These are phyloP conservation scores for Lottia gigantea DNA, from an alignment of 2,888 invertebrate genomes.

Conservation along the genomic window DNA sequence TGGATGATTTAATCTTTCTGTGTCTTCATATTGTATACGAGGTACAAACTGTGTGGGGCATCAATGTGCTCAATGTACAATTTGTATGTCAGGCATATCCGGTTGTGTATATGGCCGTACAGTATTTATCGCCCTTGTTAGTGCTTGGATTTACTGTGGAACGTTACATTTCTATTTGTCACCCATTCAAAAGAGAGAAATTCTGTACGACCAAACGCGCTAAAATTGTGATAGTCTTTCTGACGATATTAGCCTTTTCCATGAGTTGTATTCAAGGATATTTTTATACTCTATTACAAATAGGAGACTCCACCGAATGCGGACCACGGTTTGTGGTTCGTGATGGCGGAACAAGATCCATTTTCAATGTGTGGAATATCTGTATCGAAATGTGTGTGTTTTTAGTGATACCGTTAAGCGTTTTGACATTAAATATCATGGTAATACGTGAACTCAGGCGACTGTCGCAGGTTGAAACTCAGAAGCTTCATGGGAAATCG, in stretches of 20 bases:
- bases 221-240: conserved; percentile 50
- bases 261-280: conserved; percentile 62
- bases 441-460: conserved; percentile 63
- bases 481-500: conserved; percentile 39
- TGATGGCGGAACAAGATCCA: conserved; percentile 42
- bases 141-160: conserved; percentile 67
- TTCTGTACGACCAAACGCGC: conserved; percentile 61
- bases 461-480: conserved; percentile 47
- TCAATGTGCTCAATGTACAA: conserved; percentile 47
- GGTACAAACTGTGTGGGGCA: conserved; percentile 57
- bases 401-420: conserved; percentile 60
- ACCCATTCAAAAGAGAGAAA: conserved; percentile 64
- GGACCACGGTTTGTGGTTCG: conserved; percentile 42
- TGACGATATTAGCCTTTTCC: conserved; percentile 49
- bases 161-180: conserved; percentile 66
- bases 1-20: conserved; percentile 64
- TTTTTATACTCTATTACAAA: conserved; percentile 47
- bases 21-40: conserved; percentile 59
- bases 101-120: conserved; percentile 59
- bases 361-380: conserved; percentile 65
- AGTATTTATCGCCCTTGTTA: conserved; percentile 64
- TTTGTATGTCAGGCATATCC: conserved; percentile 63
- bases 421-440: conserved; percentile 64
- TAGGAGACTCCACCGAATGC: conserved; percentile 35
- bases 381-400: conserved; percentile 63